Percentiles rank a stretch among this genome's conserved stretches.
Evolutionary conservation across 2,113 vertebrate genomes (phyloP).

Genomic region (Smithornis capensis): DNA sequence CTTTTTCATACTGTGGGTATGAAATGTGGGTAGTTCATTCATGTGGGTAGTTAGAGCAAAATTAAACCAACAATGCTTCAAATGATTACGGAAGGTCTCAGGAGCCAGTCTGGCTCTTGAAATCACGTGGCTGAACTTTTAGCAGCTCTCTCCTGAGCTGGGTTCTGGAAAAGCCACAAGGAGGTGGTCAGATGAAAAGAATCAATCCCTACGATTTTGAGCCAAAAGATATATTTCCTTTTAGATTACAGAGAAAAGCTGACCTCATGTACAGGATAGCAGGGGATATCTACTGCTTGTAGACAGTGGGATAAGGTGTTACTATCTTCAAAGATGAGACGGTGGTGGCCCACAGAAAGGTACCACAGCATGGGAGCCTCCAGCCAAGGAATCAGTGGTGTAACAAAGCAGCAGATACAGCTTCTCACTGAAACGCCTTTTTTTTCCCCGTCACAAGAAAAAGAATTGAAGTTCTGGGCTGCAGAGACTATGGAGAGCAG

Average conservation of each 20-base stretch:
- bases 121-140: background rate
- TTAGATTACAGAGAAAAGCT: background rate
- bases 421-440: background rate
- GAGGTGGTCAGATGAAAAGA: background rate
- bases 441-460: background rate
- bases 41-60: background rate
- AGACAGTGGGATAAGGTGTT: background rate
- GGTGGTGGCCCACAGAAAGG: background rate
- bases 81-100: background rate
- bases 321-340: background rate
- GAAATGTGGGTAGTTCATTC: too few species aligned
- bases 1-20: background rate
- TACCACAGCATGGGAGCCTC: background rate
- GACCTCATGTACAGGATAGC: background rate
- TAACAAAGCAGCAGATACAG: background rate
- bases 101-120: background rate
- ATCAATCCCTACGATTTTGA: background rate
- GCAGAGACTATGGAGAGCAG: fast-evolving
- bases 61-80: background rate
- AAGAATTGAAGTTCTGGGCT: background rate
- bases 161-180: background rate
- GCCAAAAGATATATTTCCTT: background rate
- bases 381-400: background rate
- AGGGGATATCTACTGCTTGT: background rate
- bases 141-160: background rate